These are phyloP conservation scores for Entomobrya proxima DNA, from an alignment of 2,888 invertebrate species.

Conservation along the genomic window DNA sequence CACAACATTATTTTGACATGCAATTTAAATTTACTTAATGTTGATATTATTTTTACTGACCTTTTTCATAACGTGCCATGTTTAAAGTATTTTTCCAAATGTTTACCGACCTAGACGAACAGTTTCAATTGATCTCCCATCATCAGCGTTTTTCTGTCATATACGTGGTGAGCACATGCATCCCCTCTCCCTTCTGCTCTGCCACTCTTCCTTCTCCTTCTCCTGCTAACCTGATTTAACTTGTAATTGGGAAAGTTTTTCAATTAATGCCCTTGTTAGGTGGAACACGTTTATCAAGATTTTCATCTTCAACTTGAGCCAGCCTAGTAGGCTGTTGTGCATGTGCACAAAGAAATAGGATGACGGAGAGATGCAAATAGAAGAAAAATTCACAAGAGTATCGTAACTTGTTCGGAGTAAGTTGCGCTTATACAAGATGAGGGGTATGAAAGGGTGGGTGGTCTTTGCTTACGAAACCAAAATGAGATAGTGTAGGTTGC, in stretches of 20 bases:
- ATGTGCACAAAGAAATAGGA: slow-evolving; percentile 35
- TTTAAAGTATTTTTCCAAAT: too few species aligned
- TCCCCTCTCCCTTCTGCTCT: slow-evolving; percentile 14
- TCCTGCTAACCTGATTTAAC: slow-evolving; percentile 71
- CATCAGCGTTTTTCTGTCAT: neutral
- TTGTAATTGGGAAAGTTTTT: slow-evolving; percentile 75
- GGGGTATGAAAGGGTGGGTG: slow-evolving; percentile 30
- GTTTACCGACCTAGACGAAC: neutral
- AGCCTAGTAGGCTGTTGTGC: neutral
- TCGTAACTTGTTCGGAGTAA: slow-evolving; percentile 38
- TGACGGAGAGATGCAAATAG: slow-evolving; percentile 28
- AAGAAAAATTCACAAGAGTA: slow-evolving; percentile 29
- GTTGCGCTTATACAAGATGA: neutral
- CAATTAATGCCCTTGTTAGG: slow-evolving; percentile 74
- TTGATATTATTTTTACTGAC: too few species aligned
- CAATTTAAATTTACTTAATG: too few species aligned
- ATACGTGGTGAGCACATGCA: too few species aligned
- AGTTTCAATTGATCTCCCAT: neutral
- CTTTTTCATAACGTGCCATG: too few species aligned
- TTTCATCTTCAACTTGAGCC: slow-evolving; percentile 43
- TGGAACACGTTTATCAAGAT: slow-evolving; percentile 70
- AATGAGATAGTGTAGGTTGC: neutral
- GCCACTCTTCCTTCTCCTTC: slow-evolving; percentile 35
- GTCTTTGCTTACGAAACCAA: too few species aligned
- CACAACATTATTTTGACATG: too few species aligned